Percentiles rank a stretch among this genome's conserved stretches.
These are phyloP conservation scores for Ciconia boyciana DNA, from an alignment of 2,113 vertebrate genomes.

Conservation along the genomic window DNA sequence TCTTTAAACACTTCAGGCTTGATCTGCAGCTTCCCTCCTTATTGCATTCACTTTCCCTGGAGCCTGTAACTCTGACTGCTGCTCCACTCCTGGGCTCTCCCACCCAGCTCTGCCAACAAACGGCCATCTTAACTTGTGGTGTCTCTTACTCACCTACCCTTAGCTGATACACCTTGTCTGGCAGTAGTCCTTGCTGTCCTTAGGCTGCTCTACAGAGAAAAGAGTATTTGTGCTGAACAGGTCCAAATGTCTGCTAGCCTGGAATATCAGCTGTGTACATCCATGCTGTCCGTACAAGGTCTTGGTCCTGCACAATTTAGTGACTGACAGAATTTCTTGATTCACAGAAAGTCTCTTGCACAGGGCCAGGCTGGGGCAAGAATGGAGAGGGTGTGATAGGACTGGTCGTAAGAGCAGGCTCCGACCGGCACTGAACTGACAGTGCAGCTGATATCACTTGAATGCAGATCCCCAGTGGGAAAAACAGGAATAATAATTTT, in stretches of 20 bases:
- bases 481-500: background rate
- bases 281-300: background rate
- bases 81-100: background rate
- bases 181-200: background rate
- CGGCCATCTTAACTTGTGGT: background rate
- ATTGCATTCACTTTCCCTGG: background rate
- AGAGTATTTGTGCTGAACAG: background rate
- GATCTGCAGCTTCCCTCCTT: background rate
- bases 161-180: background rate
- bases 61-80: background rate
- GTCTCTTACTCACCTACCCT: background rate
- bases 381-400: background rate
- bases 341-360: background rate
- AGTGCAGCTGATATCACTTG: background rate
- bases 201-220: background rate
- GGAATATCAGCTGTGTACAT: background rate
- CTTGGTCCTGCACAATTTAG: background rate
- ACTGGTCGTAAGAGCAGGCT: background rate
- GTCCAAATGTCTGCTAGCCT: background rate
- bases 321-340: background rate
- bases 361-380: background rate
- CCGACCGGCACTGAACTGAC: background rate
- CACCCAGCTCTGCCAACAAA: background rate
- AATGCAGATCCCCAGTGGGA: background rate
- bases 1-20: background rate